Percentiles rank a stretch among this genome's conserved stretches.
Conservation (phyloP, 2,797 vertebrate genomes). For the Nyctalus aviator region DNA sequence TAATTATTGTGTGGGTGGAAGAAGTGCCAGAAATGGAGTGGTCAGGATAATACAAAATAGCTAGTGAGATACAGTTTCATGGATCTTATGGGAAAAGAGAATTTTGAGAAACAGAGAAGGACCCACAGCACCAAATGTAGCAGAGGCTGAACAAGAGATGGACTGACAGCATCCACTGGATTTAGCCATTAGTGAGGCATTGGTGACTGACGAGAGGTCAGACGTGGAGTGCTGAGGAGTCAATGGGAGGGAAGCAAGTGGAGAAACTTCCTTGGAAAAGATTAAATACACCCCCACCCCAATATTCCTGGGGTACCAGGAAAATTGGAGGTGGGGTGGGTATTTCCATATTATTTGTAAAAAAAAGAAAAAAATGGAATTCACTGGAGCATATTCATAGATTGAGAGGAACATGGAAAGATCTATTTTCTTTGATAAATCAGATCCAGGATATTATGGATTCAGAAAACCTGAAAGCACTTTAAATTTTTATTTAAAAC, state of each 20-base stretch:
- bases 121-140: not conserved
- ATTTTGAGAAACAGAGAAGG: conserved; percentile 1
- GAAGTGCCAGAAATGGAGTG: not conserved
- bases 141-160: not conserved
- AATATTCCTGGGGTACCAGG: not conserved
- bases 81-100: not conserved
- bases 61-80: not conserved
- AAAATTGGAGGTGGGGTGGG: not conserved
- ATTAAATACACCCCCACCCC: too few species aligned
- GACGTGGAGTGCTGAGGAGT: not conserved
- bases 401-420: not conserved
- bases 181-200: not conserved
- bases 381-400: not conserved
- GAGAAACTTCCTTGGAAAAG: not conserved
- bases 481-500: conserved; percentile 41
- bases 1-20: not conserved
- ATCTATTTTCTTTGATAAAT: conserved; percentile 36
- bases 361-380: not conserved
- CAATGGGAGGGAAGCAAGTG: not conserved
- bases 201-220: not conserved
- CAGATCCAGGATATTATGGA: not conserved
- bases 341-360: not conserved
- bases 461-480: conserved; percentile 20
- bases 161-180: not conserved
- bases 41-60: not conserved